Evolutionary conservation across 2,888 invertebrate genomes (phyloP).

Genomic region (Phragmatobia fuliginosa): DNA sequence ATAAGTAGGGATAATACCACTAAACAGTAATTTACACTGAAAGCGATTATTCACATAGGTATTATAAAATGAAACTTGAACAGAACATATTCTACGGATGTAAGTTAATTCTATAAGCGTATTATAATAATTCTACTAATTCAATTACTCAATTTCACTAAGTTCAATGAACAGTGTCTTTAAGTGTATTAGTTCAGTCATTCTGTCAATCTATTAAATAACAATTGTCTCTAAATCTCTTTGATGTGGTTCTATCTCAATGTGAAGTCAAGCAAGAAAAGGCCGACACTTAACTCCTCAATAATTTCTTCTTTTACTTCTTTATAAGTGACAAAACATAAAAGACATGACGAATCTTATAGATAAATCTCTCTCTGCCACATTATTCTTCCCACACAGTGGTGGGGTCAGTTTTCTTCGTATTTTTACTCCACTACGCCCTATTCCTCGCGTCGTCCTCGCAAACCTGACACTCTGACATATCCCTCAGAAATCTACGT

Average conservation of each 20-base stretch:
- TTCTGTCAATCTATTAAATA: conserved; percentile 26
- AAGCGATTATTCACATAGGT: neutral
- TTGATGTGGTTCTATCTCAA: neutral
- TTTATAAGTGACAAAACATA: neutral
- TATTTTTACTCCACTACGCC: too few relatives aligned
- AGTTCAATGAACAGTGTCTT: conserved; percentile 47
- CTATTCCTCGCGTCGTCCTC: too few relatives aligned
- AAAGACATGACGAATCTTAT: neutral
- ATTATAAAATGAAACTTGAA: conserved; percentile 7
- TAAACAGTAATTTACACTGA: neutral
- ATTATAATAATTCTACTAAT: conserved; percentile 47
- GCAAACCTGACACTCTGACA: too few relatives aligned
- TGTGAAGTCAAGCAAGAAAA: neutral
- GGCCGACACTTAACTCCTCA: too few relatives aligned
- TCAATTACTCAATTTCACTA: conserved; percentile 45
- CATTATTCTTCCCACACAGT: too few relatives aligned
- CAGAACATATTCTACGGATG: conserved; percentile 19
- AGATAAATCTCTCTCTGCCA: too few relatives aligned
- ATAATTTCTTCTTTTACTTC: too few relatives aligned
- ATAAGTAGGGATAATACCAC: too few relatives aligned
- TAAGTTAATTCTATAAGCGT: conserved; percentile 39
- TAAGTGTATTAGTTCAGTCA: conserved; percentile 19
- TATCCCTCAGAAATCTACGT: too few relatives aligned
- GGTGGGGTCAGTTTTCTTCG: too few relatives aligned
- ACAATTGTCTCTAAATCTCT: neutral